Evolutionary conservation across 2,888 invertebrate species (phyloP).

Genomic region (Drosophila mimetica): DNA sequence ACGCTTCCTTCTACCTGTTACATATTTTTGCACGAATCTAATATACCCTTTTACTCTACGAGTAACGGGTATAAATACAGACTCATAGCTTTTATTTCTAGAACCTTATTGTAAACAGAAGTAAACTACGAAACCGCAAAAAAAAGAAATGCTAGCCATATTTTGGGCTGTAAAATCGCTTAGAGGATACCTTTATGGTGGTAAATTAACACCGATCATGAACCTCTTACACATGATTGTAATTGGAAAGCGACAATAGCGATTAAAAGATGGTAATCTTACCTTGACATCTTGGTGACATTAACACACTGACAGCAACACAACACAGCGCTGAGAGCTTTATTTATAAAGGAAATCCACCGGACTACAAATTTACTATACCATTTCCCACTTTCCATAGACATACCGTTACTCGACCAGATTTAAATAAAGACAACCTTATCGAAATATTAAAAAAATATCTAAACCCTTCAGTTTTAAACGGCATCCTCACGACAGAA

Average conservation of each 20-base stretch:
- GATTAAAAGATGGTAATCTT: constrained; percentile 20
- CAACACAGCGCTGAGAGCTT: constrained; percentile 45
- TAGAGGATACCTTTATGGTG: constrained; percentile 22
- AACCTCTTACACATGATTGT: constrained; percentile 11
- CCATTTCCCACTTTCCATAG: not conserved
- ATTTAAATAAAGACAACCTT: no score
- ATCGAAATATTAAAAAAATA: no score
- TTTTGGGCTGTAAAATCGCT: not conserved
- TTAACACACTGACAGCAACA: constrained; percentile 1
- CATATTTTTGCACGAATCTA: no score
- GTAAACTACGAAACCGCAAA: constrained; percentile 56
- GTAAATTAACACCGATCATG: no score
- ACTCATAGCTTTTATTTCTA: no score
- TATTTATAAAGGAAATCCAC: not conserved
- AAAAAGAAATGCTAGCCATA: constrained; percentile 5
- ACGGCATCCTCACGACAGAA: no score
- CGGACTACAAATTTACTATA: not conserved
- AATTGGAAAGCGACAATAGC: constrained; percentile 12
- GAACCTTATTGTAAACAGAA: no score
- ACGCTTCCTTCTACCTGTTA: no score
- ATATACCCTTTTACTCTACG: no score
- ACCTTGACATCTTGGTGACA: not conserved
- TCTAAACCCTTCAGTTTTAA: no score
- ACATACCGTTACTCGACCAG: not conserved
- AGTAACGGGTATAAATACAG: no score